Conservation (phyloP, 2,113 vertebrate species). For the Mus pahari region DNA sequence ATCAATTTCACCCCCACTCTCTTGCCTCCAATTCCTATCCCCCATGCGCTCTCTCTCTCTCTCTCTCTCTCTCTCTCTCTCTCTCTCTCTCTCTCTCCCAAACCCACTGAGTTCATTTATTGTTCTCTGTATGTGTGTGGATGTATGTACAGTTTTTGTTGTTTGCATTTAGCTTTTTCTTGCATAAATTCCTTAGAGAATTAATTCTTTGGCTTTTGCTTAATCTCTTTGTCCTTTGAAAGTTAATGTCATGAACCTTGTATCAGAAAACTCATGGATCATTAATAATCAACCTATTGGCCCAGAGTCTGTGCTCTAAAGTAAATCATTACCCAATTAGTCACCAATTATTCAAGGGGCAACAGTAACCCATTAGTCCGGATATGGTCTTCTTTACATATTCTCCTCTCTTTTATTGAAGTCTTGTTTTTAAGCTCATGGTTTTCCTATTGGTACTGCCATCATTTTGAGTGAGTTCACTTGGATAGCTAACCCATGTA, state of each 20-base stretch:
- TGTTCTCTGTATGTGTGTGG: neutral
- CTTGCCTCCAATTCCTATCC: neutral
- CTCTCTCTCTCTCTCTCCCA: neutral
- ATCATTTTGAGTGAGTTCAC: neutral
- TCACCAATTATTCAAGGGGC: neutral
- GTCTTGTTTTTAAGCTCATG: slow-evolving; percentile 19
- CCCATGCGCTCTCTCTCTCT: too few species aligned
- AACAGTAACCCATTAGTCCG: neutral
- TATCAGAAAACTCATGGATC: neutral
- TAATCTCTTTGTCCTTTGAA: neutral
- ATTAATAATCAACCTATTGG: neutral
- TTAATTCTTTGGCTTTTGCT: slow-evolving; percentile 42
- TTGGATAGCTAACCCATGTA: neutral
- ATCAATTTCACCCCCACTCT: too few species aligned
- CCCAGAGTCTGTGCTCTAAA: slow-evolving; percentile 8
- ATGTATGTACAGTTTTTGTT: neutral
- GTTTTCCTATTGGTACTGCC: neutral
- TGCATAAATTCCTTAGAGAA: neutral
- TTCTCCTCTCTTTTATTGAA: neutral
- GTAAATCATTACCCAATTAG: slow-evolving; percentile 28
- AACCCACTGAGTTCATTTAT: neutral
- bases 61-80: too few species aligned
- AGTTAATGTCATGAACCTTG: neutral
- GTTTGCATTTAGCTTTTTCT: slow-evolving; percentile 32
- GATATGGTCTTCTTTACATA: neutral